phyloP scores from a whole-genome alignment of 2,797 vertebrate genomes.

The Adrianichthys oophorus region DNA sequence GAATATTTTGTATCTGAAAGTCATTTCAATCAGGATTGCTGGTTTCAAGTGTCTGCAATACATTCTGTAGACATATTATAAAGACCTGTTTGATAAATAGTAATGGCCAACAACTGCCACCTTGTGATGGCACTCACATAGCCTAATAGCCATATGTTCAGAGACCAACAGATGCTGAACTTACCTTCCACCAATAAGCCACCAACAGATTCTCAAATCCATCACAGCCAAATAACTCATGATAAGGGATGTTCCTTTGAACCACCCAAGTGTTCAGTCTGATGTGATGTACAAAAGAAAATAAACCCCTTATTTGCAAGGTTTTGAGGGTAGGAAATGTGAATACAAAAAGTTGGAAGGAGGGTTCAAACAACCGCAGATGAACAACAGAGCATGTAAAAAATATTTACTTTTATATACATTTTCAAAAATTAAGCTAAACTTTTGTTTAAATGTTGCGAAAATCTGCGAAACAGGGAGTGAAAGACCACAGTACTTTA shows the following conservation, averaged over 20 bases:
- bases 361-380: not conserved
- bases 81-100: slow-evolving; percentile 52
- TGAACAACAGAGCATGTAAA: not conserved
- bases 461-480: too few species aligned
- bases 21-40: slow-evolving; percentile 26
- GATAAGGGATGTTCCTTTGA: slow-evolving; percentile 27
- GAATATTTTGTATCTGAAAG: slow-evolving; percentile 3
- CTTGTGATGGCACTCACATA: slow-evolving; percentile 31
- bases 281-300: not conserved
- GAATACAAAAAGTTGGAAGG: not conserved
- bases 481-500: too few species aligned
- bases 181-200: slow-evolving; percentile 61
- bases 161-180: slow-evolving; percentile 65
- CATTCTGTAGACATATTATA: slow-evolving; percentile 38
- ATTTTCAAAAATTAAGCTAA: too few species aligned
- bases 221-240: slow-evolving; percentile 42
- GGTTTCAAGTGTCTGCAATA: slow-evolving; percentile 16
- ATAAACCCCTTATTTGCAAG: not conserved
- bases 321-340: not conserved
- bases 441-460: too few species aligned
- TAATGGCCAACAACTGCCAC: slow-evolving; percentile 41
- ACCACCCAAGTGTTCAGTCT: slow-evolving; percentile 4
- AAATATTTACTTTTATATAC: too few species aligned
- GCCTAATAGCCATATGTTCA: slow-evolving; percentile 64
- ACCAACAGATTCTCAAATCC: slow-evolving; percentile 29